Evolutionary conservation across 2,888 invertebrate species (phyloP), one percentile per base, ranked within the genome.

Genomic region (Pimpla rufipes): DNA sequence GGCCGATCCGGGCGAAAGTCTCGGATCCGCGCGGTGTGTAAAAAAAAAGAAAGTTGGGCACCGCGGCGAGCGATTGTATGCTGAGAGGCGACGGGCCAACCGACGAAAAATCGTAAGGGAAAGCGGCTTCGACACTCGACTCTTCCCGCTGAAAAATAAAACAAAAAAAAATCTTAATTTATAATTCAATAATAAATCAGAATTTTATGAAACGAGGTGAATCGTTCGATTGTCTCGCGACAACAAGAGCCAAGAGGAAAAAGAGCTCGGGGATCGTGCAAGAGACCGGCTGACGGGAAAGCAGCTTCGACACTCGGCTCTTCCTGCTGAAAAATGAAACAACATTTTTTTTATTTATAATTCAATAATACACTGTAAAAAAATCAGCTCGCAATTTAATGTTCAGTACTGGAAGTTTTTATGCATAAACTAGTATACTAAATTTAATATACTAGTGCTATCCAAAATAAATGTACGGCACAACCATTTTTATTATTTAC

Each of bases 1-100:
- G 16, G 59, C 74, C 35, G 55, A 71, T 77, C 79, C 84, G 78
- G 82, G 84, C 84, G 82, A 85, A 85, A 85, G 85, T 85, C 75
- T 68, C 59, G 40, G 40, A 37, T 37, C 55, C 68, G 62, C 62
- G 76, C 77, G 35, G 21, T 29, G 35, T 59, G 40, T 66, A 67
- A 66, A 66, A 73, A 75, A 73, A 79, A 79, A 73, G 64, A 66
- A 76, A 66, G 52, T 66, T 66, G 23, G 16, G 16, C 16, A 45
- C 16, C 35, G 16, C 5, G n/a, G n/a, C 59, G 73, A 74, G 57
- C 40, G 55, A 66, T 52, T 23, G 55, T 35, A 2, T 21, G 55
- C n/a, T 23, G 68, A 52, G 21, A 55, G 37, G 40, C 23, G 16
- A 13, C 70, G 37, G 40, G 40, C 55, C 16, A 55, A 70, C 37